Percentiles rank a stretch among this genome's conserved stretches.
Conservation (phyloP, 1,140 invertebrate genomes). For the Microplitis mediator region DNA sequence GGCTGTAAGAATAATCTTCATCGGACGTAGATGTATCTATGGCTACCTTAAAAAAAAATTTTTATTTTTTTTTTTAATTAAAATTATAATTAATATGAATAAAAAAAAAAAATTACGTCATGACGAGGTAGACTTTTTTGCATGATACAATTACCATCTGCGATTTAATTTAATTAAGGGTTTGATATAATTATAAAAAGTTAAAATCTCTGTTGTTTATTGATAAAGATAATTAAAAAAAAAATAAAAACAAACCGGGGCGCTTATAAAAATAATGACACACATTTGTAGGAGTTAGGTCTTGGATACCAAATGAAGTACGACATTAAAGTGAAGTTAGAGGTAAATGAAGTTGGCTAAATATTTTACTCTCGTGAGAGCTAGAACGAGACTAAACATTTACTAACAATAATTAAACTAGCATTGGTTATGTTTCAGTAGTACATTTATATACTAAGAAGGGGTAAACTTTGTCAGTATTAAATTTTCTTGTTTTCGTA, state of each 20-base stretch:
- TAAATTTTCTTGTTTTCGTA: neutral
- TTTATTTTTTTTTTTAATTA: no score
- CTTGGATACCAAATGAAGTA: slow-evolving; percentile 43
- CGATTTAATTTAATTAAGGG: no score
- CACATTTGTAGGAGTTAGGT: slow-evolving; percentile 20
- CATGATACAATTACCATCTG: slow-evolving; percentile 42
- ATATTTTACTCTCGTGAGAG: neutral
- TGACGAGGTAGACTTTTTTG: slow-evolving; percentile 44
- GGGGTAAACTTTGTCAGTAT: neutral
- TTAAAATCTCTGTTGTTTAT: no score
- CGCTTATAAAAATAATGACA: slow-evolving; percentile 38
- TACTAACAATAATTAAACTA: neutral
- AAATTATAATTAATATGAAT: neutral
- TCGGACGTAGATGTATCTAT: slow-evolving; percentile 10
- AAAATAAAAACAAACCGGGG: slow-evolving; percentile 31
- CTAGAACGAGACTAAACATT: neutral
- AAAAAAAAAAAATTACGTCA: slow-evolving; percentile 42
- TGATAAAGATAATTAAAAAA: no score
- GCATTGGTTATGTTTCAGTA: neutral
- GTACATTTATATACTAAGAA: neutral
- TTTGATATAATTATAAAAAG: no score
- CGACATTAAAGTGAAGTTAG: slow-evolving; percentile 33
- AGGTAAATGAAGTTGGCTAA: neutral
- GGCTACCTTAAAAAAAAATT: slow-evolving; percentile 30
- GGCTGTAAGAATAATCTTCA: slow-evolving; percentile 41